phyloP scores from a whole-genome alignment of 1,140 invertebrate genomes.

The Philotrypesis tridentata region DNA sequence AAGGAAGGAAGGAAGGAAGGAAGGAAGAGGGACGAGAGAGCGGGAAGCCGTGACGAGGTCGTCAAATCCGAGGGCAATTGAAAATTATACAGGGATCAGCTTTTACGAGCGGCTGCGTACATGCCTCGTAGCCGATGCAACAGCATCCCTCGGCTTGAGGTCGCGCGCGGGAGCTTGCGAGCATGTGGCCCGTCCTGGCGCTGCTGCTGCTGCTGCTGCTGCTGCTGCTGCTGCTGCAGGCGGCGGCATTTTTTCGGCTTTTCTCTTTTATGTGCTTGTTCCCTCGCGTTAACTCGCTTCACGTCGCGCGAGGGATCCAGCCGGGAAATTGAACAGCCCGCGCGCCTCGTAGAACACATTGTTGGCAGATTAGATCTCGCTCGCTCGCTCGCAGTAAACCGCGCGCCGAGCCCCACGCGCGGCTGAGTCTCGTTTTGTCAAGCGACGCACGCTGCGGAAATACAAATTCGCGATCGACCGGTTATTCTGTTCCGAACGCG shows the following conservation, averaged over 20 bases:
- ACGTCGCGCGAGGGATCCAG: constrained; percentile 5
- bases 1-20: constrained; percentile 49
- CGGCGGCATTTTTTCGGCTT: background rate
- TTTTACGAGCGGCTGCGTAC: constrained; percentile 69
- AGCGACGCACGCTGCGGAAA: too few species aligned
- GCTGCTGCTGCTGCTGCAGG: background rate
- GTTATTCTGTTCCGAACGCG: too few species aligned
- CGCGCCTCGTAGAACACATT: background rate
- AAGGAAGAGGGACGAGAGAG: constrained; percentile 46
- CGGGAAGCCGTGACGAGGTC: constrained; percentile 67
- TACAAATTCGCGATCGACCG: too few species aligned
- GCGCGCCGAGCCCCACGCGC: too few species aligned
- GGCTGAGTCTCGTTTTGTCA: background rate
- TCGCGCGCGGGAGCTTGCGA: too few species aligned
- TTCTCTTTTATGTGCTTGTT: constrained; percentile 13
- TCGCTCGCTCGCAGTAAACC: background rate
- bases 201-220: too few species aligned
- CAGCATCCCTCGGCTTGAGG: constrained; percentile 37
- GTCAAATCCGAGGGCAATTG: constrained; percentile 73
- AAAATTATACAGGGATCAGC: constrained; percentile 75
- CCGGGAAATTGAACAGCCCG: constrained; percentile 14
- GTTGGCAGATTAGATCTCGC: background rate
- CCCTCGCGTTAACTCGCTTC: constrained; percentile 3
- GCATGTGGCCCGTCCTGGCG: constrained; percentile 14
- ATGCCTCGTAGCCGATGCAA: constrained; percentile 16